These are phyloP conservation scores for Bugula neritina DNA, from an alignment of 2,888 invertebrate genomes.

Conservation along the genomic window DNA sequence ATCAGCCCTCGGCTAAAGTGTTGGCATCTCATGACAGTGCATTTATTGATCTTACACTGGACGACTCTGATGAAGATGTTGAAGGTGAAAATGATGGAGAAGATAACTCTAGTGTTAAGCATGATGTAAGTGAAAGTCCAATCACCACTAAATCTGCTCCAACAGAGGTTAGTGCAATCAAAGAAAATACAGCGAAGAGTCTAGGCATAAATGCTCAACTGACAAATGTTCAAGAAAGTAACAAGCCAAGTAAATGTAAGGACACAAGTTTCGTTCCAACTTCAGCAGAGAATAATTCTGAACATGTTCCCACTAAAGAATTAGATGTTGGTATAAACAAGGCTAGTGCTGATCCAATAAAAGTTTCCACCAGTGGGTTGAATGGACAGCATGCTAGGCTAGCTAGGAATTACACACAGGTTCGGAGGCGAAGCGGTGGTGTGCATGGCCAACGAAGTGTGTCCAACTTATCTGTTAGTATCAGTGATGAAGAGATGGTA, in stretches of 20 bases:
- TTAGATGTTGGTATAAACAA: background rate
- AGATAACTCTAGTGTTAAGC: background rate
- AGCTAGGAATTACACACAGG: background rate
- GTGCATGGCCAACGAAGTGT: background rate
- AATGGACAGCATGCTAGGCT: background rate
- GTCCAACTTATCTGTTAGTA: background rate
- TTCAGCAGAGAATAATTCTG: background rate
- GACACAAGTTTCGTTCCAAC: background rate
- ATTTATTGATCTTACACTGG: constrained; percentile 21
- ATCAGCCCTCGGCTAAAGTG: background rate
- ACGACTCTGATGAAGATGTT: background rate
- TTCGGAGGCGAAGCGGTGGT: background rate
- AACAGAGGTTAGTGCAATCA: background rate
- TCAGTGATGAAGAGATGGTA: background rate
- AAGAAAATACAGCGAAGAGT: background rate
- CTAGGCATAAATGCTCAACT: background rate
- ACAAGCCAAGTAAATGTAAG: too few species aligned
- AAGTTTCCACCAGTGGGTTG: background rate
- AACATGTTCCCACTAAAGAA: background rate
- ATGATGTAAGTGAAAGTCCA: background rate
- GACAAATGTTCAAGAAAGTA: background rate
- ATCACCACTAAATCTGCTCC: background rate
- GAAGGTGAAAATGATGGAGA: background rate
- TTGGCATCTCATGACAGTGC: background rate
- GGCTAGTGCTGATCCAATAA: background rate